Base-by-base conservation (phyloP, 2,113 vertebrate species). In the Loxodonta africana region DNA sequence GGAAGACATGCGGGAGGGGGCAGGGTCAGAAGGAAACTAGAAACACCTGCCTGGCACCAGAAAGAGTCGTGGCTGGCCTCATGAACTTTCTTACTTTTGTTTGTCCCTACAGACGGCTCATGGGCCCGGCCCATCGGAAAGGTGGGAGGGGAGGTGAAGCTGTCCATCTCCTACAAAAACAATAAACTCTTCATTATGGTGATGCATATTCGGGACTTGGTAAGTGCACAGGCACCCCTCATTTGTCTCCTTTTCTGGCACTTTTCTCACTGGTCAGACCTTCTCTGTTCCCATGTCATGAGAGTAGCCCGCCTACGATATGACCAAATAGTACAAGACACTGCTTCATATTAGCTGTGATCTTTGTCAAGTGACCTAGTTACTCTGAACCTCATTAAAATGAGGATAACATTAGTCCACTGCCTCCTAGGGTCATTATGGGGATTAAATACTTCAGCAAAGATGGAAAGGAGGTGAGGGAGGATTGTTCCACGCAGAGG, bases 131-230 rank as follows among this genome's bases (percentile, higher is more conserved):
- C 99, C 2, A 91, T 99, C 5, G 99, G 99, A 37, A 99, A 98
- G 95, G 99, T 99, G 0, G 99, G 99, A 0, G 99, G 99, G 1
- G 99, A 99, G 96, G 99, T 99, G 96, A 99, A 99, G 90, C 99
- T 99, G 30, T 99, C 99, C 67, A 99, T 99, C 98, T 99, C 99
- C 97, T 99, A 99, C 98, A 99, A 99, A 98, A 99, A 99, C 95
- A 99, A 99, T 95, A 99, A 99, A 41, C 99, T 99, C 83, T 99
- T 99, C 98, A 99, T 99, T 98, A 99, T 99, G 99, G 99, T 99
- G 94, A 99, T 99, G 99, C 99, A 99, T 98, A 99, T 99, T 71
- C 98, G 99, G 93, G 99, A 99, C 67, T 98, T 99, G 99, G 99
- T 99, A 98, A 98, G 99, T 99, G 4, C 8, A 0, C 5, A 2